phyloP scores from a whole-genome alignment of 2,797 vertebrate species.

The Chaunax sp. region DNA sequence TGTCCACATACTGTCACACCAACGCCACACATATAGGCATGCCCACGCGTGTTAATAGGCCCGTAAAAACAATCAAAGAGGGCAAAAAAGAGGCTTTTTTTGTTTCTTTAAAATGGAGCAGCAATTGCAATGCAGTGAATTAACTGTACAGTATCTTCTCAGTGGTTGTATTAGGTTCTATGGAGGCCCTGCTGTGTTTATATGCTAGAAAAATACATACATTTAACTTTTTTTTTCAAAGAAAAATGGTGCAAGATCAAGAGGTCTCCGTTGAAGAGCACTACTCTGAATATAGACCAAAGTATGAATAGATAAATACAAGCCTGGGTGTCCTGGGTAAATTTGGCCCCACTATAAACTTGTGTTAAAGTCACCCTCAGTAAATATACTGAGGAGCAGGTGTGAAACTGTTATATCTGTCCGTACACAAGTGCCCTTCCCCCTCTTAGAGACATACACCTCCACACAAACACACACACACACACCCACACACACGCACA shows the following conservation, averaged over 20 bases:
- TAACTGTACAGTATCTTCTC: slow-evolving; percentile 4
- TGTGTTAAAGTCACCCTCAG: slow-evolving; percentile 56
- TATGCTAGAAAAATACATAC: slow-evolving; percentile 17
- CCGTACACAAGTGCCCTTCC: slow-evolving; percentile 50
- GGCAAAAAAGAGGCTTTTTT: slow-evolving; percentile 19
- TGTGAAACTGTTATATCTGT: slow-evolving; percentile 77
- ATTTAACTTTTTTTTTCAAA: slow-evolving; percentile 3
- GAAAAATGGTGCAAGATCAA: neutral
- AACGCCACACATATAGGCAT: slow-evolving; percentile 78
- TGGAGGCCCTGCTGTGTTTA: slow-evolving; percentile 12
- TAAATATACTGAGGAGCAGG: slow-evolving; percentile 75
- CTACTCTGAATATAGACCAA: slow-evolving; percentile 25
- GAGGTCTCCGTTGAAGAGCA: slow-evolving; percentile 20
- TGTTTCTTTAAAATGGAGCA: slow-evolving; percentile 17
- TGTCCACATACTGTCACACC: slow-evolving; percentile 66
- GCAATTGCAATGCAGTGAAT: slow-evolving; percentile 20
- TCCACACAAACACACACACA: slow-evolving; percentile 32
- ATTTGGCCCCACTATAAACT: slow-evolving; percentile 52
- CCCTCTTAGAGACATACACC: slow-evolving; percentile 56
- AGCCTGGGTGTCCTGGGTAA: slow-evolving; percentile 62
- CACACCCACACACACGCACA: slow-evolving; percentile 63
- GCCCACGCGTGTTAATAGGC: slow-evolving; percentile 78
- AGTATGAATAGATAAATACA: slow-evolving; percentile 38
- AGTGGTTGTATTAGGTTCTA: slow-evolving; percentile 21
- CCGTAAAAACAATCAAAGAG: slow-evolving; percentile 56